Conservation (phyloP, 2,888 invertebrate genomes). For the Holacanthella duospinosa region DNA sequence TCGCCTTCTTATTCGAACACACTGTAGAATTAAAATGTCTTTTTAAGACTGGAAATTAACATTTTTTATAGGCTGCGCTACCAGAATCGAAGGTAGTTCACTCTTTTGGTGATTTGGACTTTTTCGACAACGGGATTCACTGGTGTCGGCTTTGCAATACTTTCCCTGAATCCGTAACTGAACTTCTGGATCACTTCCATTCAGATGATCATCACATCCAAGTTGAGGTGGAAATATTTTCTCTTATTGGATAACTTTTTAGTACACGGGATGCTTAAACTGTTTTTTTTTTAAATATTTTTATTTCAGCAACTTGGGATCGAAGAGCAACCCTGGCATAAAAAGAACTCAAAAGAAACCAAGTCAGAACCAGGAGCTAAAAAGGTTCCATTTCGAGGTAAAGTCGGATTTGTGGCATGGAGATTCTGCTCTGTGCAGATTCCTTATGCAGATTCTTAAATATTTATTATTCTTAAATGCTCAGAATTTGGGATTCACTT, state of each 20-base stretch:
- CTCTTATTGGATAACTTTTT: background rate
- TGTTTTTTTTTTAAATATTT: constrained; percentile 8
- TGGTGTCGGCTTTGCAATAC: constrained; percentile 80
- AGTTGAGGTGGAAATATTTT: constrained; percentile 37
- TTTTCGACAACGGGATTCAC: constrained; percentile 77
- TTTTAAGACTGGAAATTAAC: too few relatives aligned
- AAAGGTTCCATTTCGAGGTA: constrained; percentile 36
- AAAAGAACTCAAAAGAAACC: constrained; percentile 47
- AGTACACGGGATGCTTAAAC: background rate
- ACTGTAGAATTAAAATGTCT: too few relatives aligned
- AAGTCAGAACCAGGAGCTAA: constrained; percentile 27
- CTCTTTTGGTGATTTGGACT: constrained; percentile 27
- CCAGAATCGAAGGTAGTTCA: too few relatives aligned
- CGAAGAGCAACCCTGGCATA: constrained; percentile 67
- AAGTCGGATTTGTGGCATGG: too few relatives aligned
- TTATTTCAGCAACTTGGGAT: constrained; percentile 50
- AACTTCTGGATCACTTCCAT: constrained; percentile 73
- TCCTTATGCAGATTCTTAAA: constrained; percentile 16
- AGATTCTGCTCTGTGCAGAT: constrained; percentile 21
- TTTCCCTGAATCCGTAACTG: constrained; percentile 76
- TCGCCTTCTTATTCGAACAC: too few relatives aligned
- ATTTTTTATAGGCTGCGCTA: too few relatives aligned
- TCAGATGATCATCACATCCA: constrained; percentile 61
- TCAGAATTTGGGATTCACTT: constrained; percentile 4
- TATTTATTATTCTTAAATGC: constrained; percentile 5